Conservation (phyloP, 1,140 invertebrate species). For the Venustaconcha ellipsiformis region DNA sequence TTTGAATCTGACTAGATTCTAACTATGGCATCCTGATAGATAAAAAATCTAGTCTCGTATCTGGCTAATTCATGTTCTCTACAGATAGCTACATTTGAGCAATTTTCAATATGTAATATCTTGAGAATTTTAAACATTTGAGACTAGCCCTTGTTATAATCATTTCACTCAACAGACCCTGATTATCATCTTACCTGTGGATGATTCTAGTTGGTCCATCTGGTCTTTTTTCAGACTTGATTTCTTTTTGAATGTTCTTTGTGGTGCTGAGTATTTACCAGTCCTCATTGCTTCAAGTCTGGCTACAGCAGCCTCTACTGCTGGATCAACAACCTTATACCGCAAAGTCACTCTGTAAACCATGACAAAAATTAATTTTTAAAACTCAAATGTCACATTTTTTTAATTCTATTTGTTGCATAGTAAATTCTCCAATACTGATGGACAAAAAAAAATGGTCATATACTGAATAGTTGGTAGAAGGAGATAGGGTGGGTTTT, state of each 20-base stretch:
- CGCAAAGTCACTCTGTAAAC: conserved; percentile 59
- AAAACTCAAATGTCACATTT: no score
- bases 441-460: no score
- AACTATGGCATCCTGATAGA: no score
- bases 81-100: background rate
- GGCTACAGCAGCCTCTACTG: conserved; percentile 59
- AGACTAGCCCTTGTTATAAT: background rate
- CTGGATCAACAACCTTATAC: conserved; percentile 61
- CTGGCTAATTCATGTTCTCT: background rate
- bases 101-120: background rate
- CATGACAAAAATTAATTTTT: no score
- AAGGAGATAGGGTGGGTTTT: no score
- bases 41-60: conserved; percentile 1
- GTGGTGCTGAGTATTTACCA: conserved; percentile 41
- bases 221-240: conserved; percentile 4
- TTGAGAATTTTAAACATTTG: background rate
- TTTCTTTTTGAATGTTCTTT: conserved; percentile 8
- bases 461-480: no score
- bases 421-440: no score
- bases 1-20: no score
- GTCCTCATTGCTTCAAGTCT: conserved; percentile 66
- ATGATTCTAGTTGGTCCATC: conserved; percentile 2
- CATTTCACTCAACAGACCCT: background rate
- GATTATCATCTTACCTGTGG: conserved; percentile 8
- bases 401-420: no score